Percentiles rank a stretch among this genome's conserved stretches.
These are phyloP conservation scores for Tipula helvola DNA, from an alignment of 2,888 invertebrate genomes.

Conservation along the genomic window DNA sequence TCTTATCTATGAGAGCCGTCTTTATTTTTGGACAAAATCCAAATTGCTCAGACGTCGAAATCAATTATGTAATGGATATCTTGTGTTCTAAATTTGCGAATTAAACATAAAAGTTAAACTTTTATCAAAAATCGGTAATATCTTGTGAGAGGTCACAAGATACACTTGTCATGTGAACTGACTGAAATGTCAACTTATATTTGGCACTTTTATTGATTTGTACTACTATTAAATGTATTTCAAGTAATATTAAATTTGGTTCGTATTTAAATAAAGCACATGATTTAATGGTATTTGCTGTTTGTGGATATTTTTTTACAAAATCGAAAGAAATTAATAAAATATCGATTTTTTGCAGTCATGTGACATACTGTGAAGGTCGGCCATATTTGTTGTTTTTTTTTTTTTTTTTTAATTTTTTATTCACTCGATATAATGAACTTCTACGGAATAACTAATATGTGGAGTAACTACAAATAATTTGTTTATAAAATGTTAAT, in stretches of 20 bases:
- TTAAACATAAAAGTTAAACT: background rate
- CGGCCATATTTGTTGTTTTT: constrained; percentile 6
- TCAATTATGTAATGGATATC: background rate
- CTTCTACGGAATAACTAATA: background rate
- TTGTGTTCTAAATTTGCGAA: background rate
- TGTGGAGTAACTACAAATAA: background rate
- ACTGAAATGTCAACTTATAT: background rate
- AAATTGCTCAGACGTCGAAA: background rate
- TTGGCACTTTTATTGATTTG: background rate
- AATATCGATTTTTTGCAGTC: background rate
- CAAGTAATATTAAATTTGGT: background rate
- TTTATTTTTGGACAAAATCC: background rate
- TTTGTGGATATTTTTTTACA: background rate
- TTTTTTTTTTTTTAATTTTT: background rate
- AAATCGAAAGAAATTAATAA: background rate
- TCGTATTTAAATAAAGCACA: too few species aligned
- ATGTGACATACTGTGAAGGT: background rate
- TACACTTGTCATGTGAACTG: constrained; percentile 4
- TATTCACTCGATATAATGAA: background rate
- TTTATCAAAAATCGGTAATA: background rate
- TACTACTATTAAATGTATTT: background rate
- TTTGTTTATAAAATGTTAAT: constrained; percentile 5
- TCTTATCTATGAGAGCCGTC: background rate
- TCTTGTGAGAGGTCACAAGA: constrained; percentile 5
- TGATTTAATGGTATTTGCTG: background rate